Base-by-base conservation (phyloP, 2,113 vertebrate species). In the Synodontis membranacea region DNA sequence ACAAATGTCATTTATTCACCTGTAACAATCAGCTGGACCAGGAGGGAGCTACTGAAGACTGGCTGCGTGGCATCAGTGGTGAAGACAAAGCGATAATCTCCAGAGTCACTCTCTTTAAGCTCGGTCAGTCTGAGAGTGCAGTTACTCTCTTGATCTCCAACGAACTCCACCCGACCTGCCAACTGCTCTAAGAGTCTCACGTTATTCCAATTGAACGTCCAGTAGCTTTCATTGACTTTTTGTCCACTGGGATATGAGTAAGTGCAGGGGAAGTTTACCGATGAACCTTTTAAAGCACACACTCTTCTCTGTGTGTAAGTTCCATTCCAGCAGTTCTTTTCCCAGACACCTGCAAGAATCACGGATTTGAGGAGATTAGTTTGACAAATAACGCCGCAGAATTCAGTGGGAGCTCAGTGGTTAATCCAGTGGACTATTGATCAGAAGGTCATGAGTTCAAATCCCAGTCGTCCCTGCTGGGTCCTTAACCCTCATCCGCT, bases 151-250 rank as follows among this genome's bases (percentile, higher is more conserved):
- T 78, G 46, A 72, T 81, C 64, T 25, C 28, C 82, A 72, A 79
- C 44, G 74, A 85, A 91, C 46, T 86, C 52, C 80, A 87, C 66
- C 80, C 82, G 87, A 56, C 82, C 72, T n/a, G 70, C 64, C 80
- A 84, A 88, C 60, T 56, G 79, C 34, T 56, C 44, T 5, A 70
- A 2, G 6, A 72, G 3, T 10, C 31, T 44, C 28, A 88, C 19
- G 64, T 84, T 70, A 42, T n/a, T 0, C 0, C 0, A 7, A 14
- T 4, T 25, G 19, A 82, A 85, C 10, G 34, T 64, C 88, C 88
- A 91, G 83, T 75, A 81, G 56, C 82, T 85, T 76, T 72, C 56
- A 6, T 2, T 8, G 23, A 89, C 11, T 31, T 54, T 31, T 23
- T 54, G 9, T n/a, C 6, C 48, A 56, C 12, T 44, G 46, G 88